phyloP scores from a whole-genome alignment of 2,797 vertebrate genomes.

The Pangasius krempfi region DNA sequence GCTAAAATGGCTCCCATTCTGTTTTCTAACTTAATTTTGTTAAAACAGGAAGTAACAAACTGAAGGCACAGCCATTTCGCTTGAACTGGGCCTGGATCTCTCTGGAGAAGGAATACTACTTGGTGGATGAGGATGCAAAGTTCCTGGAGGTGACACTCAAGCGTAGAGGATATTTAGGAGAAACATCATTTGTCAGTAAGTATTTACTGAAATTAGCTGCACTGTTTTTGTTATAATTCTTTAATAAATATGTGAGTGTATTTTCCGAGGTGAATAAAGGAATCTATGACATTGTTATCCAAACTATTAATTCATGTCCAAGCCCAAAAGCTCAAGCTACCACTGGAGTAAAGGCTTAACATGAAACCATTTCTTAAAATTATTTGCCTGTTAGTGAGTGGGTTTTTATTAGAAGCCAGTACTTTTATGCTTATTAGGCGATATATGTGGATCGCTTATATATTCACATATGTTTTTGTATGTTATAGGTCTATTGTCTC shows the following conservation, averaged over 20 bases:
- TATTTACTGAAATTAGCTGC: slow-evolving; percentile 45
- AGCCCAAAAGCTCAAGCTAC: not conserved
- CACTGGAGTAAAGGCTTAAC: not conserved
- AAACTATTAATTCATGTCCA: not conserved
- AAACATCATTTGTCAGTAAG: slow-evolving; percentile 89
- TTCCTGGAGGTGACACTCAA: slow-evolving; percentile 83
- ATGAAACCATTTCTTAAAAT: not conserved
- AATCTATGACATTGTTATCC: not conserved
- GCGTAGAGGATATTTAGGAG: slow-evolving; percentile 81
- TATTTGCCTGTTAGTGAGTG: not conserved
- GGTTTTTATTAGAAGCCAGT: not conserved
- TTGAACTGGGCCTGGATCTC: slow-evolving; percentile 91
- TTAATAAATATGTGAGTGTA: not conserved
- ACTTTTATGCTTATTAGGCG: not conserved
- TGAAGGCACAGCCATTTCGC: slow-evolving; percentile 81
- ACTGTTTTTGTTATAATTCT: not conserved
- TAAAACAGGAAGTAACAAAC: slow-evolving; percentile 79
- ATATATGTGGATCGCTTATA: not conserved
- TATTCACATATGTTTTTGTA: slow-evolving; percentile 13
- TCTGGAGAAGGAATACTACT: slow-evolving; percentile 82
- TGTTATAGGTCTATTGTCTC: not conserved
- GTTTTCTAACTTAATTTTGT: slow-evolving; percentile 32
- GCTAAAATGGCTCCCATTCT: not conserved
- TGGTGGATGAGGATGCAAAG: slow-evolving; percentile 81
- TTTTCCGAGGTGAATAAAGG: not conserved